Base-by-base conservation (phyloP, 37 sponge, comb jelly and placozoan genomes). In the Petrosia ficiformis region DNA sequence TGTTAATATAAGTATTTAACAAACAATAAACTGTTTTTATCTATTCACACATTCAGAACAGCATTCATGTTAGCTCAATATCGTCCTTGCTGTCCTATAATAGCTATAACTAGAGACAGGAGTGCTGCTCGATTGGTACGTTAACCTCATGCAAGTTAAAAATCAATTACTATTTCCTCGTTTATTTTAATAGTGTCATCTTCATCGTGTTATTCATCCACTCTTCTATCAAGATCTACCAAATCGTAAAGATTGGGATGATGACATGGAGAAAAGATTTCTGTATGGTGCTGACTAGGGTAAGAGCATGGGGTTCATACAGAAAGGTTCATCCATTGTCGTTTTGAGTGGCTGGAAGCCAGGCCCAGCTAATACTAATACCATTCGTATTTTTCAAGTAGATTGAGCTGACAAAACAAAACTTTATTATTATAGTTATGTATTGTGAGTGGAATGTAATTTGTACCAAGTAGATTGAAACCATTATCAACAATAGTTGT, bases 281-380 rank as follows among this genome's bases (percentile, higher is more conserved):
- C 36, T 82, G 33, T 77, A 77, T 19, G 89, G 80, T 25, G 61
- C 88, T 0, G 86, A 78, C 26, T 78, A 68, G 56, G 89, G 86
- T 0, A 43, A 67, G 3, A 75, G 58, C 38, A 63, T 78, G 52
- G 80, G 87, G 24, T 83, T 65, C 78, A 76, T 92, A 67, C 25
- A 58, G 60, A 79, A 78, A 8, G 92, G 92, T 19, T 83, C 87
- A 30, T 70, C 87, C 64, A 68, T 92, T 41, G 66, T 92, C 35
- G 57, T 83, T 43, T 57, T 92, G 36, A 92, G 92, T 64, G 92
- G 92, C 0, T 92, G 92, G 92, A 79, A 75, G 40, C 87, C 84
- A 2, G 92, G 92, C 22, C 92, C 92, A 0, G 81, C 84, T 57
- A 60, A 86, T 67, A 87, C 87, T 37, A 92, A 92, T 78, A 92